Percentiles rank a stretch among this genome's conserved stretches.
Evolutionary conservation across 2,113 vertebrate species (phyloP).

Genomic region (Lepus americanus): DNA sequence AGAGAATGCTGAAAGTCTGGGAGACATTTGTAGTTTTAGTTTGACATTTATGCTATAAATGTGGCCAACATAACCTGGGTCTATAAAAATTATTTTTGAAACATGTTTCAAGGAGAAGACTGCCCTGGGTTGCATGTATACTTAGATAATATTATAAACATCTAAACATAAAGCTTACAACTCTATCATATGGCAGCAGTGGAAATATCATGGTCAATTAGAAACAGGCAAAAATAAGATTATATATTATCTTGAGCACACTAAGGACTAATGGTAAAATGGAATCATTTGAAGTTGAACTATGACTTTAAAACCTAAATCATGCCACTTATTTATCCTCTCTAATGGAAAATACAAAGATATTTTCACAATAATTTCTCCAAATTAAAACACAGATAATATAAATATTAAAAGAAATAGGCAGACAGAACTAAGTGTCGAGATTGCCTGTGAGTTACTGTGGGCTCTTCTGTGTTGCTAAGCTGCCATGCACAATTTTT

Average conservation of each 20-base stretch:
- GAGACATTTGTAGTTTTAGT: constrained; percentile 22
- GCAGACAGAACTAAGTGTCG: background rate
- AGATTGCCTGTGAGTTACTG: background rate
- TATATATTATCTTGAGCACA: background rate
- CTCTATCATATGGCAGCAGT: background rate
- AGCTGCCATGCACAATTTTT: background rate
- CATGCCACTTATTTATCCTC: background rate
- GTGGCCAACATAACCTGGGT: background rate
- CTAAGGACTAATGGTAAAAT: background rate
- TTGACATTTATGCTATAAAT: background rate
- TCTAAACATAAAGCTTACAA: constrained; percentile 27
- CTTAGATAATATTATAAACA: constrained; percentile 49
- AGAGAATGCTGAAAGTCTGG: background rate
- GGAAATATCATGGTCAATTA: constrained; percentile 15
- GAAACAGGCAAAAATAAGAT: constrained; percentile 8
- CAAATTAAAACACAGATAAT: background rate
- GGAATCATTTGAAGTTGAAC: constrained; percentile 1
- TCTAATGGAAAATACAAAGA: background rate
- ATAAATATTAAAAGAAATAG: background rate
- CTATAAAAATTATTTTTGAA: constrained; percentile 47
- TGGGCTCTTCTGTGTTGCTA: background rate
- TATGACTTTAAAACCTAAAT: constrained; percentile 31
- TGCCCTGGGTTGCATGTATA: background rate
- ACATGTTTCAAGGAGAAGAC: background rate
- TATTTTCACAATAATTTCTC: constrained; percentile 42